Evolutionary conservation across 2,797 vertebrate genomes (phyloP).

Genomic region (Typhlichthys subterraneus): DNA sequence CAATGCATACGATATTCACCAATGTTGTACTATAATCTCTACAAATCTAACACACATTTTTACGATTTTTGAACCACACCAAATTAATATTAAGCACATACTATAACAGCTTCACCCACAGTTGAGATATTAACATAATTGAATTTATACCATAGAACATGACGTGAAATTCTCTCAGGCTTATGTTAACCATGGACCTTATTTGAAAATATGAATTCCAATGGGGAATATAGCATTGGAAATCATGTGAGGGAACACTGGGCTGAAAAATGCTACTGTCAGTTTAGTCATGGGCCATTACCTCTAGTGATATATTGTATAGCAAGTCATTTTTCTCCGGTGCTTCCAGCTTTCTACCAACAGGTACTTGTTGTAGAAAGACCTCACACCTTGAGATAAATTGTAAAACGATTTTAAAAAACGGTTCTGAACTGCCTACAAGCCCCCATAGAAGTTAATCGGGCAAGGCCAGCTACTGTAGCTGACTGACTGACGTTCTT

Average conservation of each 20-base stretch:
- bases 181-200: no score
- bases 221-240: no score
- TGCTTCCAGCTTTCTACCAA: conserved; percentile 3
- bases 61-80: no score
- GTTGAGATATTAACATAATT: no score
- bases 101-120: no score
- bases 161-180: no score
- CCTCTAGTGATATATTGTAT: conserved; percentile 3
- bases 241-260: background rate
- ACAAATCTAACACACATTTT: no score
- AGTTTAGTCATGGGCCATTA: conserved; percentile 14
- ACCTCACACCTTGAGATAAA: conserved; percentile 3
- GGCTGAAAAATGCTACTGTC: conserved; percentile 4
- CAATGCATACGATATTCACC: no score
- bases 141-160: no score
- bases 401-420: conserved; percentile 2
- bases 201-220: no score
- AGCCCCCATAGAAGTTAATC: conserved; percentile 21
- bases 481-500: conserved; percentile 19
- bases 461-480: conserved; percentile 4
- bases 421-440: conserved; percentile 19
- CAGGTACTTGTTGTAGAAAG: background rate
- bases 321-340: conserved; percentile 13
- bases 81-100: no score
- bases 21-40: no score